Base-by-base conservation (phyloP, 1,140 invertebrate species). In the Protaetia brevitarsis region DNA sequence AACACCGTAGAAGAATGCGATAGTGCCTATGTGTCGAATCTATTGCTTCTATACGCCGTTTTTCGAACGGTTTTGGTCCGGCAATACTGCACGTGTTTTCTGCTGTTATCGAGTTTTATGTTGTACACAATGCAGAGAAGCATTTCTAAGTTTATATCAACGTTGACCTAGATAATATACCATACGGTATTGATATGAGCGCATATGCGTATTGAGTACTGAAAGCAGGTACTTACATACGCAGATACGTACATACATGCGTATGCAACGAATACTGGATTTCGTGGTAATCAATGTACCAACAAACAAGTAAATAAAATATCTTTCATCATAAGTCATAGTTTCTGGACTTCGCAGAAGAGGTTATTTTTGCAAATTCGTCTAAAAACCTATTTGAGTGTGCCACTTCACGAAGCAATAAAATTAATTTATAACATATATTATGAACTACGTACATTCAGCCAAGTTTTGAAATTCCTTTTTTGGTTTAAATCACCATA, bases 1-100 rank as follows among this genome's bases (percentile, higher is more conserved):
- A 51, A 51, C 41, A 51, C 41, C 41, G n/a, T 23, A 19, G 41
- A 51, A 51, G 41, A 51, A 51, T 51, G 41, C 41, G 41, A 21
- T 51, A 51, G 34, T 10, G 16, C 34, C 34, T 37, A 2, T 34
- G 31, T n/a, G 31, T 34, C 31, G 31, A 8, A 34, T 34, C 13
- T 34, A 34, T 34, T 34, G 8, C 31, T 34, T 34, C 31, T 8
- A 34, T n/a, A n/a, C n/a, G 5, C 31, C 31, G 31, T 34, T 34
- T 34, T 34, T 34, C 41, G 41, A 23, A 23, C 41, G 5, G 19
- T 51, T 23, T 23, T 23, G 11, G 21, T 23, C 41, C 26, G 31
- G 8, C n/a, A n/a, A 34, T 34, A 51, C 16, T 23, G 41, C 41
- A 51, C 41, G 41, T 51, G 41, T 51, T 51, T 23, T 23, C 16